These are phyloP conservation scores for Gymnogyps californianus DNA, from an alignment of 2,113 vertebrate genomes.

Conservation along the genomic window DNA sequence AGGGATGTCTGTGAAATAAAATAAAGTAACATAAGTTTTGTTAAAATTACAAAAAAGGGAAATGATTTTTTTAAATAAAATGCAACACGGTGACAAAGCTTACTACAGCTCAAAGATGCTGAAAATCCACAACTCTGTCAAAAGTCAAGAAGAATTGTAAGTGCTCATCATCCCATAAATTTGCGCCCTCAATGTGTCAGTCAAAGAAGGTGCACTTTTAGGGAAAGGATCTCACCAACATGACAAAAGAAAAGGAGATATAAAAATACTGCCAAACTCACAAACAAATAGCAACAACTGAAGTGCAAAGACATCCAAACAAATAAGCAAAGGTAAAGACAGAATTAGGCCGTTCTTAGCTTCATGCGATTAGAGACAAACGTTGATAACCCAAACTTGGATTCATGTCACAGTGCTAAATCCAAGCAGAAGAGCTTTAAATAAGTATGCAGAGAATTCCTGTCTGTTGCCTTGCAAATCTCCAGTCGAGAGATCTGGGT, in stretches of 20 bases:
- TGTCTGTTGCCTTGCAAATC: slow-evolving; percentile 34
- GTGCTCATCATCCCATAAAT: not conserved
- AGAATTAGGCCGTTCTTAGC: slow-evolving; percentile 4
- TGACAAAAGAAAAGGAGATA: not conserved
- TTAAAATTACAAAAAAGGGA: slow-evolving; percentile 8
- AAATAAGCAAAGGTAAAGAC: slow-evolving; percentile 9
- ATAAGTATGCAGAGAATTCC: slow-evolving; percentile 33
- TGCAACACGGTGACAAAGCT: not conserved
- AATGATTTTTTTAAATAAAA: not conserved
- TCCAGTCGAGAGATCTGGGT: not conserved
- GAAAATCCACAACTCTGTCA: not conserved
- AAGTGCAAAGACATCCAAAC: not conserved
- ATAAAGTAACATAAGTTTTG: slow-evolving; percentile 25
- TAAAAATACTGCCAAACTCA: not conserved
- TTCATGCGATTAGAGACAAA: not conserved
- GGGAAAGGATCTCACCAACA: not conserved
- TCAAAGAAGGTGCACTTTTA: not conserved
- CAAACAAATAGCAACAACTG: not conserved
- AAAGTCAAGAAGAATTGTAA: not conserved
- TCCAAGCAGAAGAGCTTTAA: slow-evolving; percentile 30
- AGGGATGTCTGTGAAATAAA: slow-evolving; percentile 43
- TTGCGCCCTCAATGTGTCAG: not conserved
- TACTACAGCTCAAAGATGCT: not conserved
- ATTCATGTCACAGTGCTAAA: slow-evolving; percentile 13
- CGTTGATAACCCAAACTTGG: not conserved